Evolutionary conservation across 2,113 vertebrate genomes (phyloP).

Genomic region (Centrocercus urophasianus): DNA sequence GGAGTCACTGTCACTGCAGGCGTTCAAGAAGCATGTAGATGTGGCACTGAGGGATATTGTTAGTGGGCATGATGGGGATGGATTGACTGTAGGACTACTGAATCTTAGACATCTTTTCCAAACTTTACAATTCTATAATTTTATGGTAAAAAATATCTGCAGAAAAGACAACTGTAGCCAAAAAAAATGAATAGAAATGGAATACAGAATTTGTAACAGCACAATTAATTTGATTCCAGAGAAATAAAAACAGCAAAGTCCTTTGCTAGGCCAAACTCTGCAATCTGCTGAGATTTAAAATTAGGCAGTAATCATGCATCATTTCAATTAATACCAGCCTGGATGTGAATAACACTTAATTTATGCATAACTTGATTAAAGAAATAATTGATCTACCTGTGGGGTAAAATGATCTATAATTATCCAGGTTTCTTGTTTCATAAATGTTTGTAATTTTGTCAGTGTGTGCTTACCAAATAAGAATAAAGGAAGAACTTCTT

Average conservation of each 20-base stretch:
- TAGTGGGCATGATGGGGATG: too few relatives aligned
- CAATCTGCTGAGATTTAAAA: constrained; percentile 28
- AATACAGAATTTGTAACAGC: background rate
- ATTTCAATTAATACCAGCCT: constrained; percentile 31
- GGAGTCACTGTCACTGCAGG: too few relatives aligned
- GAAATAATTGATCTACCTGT: constrained; percentile 23
- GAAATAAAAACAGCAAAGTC: background rate
- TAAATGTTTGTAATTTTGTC: constrained; percentile 43
- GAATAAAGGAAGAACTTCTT: background rate
- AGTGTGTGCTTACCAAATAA: constrained; percentile 15
- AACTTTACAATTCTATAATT: too few relatives aligned
- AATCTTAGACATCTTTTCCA: too few relatives aligned
- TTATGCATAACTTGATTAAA: constrained; percentile 54
- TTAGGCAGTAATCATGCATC: background rate
- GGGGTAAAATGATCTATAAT: constrained; percentile 41
- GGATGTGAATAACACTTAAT: background rate
- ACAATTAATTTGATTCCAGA: background rate
- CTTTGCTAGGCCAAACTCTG: background rate
- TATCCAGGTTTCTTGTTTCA: constrained; percentile 13
- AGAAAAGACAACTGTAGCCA: background rate
- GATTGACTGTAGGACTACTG: too few relatives aligned
- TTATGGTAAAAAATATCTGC: background rate
- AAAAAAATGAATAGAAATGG: background rate
- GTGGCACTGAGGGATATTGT: too few relatives aligned
- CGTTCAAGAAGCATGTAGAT: too few relatives aligned